Base-by-base conservation (phyloP, 2,113 vertebrate genomes). In the Vimba vimba region DNA sequence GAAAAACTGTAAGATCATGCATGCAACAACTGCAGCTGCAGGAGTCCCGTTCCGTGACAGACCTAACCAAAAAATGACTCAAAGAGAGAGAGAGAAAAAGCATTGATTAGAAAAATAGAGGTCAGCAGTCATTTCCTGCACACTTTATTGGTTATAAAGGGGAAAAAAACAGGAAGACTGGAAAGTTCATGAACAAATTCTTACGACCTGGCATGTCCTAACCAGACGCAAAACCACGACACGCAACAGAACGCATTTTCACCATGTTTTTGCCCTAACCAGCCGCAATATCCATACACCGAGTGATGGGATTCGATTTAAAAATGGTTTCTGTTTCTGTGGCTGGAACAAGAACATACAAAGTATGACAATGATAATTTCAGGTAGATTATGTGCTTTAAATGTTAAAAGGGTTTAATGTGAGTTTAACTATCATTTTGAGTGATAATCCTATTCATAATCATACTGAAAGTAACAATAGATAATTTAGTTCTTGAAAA, bases 71-170 rank as follows among this genome's bases (percentile, higher is more conserved):
- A 68, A 33, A 60, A 50, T 25, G 30, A 74, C 36, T 52, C 85
- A 71, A 23, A 78, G 84, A 78, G 5, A 77, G 59, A 33, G 78
- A 84, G 82, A 86, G 45, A 50, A 86, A 76, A 27, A 52, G 60
- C 43, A 79, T 62, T 81, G 27, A 71, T 57, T 59, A 75, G 78
- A 83, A 81, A 66, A 86, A 71, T 6, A 39, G 64, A 71, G 50
- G 9, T 30, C 50, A 55, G 25, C 50, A 75, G 81, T 82, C n/a
- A 59, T 66, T 43, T 59, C 4, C 76, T 36, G n/a, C 82, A 87
- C 75, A 80, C 87, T 83, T 86, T 85, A 91, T 89, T 86, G 55
- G 82, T 78, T 23, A 71, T 8, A 47, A 69, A n/a, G 45, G 23
- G 1, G 1, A 3, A 36, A 66, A 66, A 83, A 83, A 55, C 81